phyloP scores from a whole-genome alignment of 2,797 vertebrate genomes.

The Lutjanus argentimaculatus region DNA sequence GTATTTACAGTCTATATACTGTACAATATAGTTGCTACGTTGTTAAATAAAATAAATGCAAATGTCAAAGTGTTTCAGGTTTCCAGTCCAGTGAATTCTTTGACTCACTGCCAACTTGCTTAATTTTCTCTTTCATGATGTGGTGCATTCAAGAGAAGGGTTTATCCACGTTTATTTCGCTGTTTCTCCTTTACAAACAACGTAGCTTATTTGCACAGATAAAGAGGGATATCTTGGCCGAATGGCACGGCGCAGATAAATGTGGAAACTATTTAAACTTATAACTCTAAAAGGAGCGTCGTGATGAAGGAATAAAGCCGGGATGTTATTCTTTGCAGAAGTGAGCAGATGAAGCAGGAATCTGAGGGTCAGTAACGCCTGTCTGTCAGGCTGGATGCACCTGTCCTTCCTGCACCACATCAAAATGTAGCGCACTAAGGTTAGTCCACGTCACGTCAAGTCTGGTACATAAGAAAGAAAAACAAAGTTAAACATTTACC shows the following conservation, averaged over 20 bases:
- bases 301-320: fast-evolving
- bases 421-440: neutral
- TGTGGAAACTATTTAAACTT: no score
- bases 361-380: constrained; percentile 3
- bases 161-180: neutral
- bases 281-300: neutral
- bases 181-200: neutral
- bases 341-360: neutral
- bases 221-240: neutral
- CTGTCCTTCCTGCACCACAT: constrained; percentile 7
- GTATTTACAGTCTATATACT: neutral
- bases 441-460: constrained; percentile 65
- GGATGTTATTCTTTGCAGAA: neutral
- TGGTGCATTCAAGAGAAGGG: neutral
- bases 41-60: no score
- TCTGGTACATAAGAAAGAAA: neutral
- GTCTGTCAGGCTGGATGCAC: constrained; percentile 43
- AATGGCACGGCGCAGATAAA: no score
- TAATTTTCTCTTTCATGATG: neutral
- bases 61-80: no score
- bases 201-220: neutral
- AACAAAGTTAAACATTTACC: constrained; percentile 32
- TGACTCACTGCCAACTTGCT: no score
- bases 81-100: no score
- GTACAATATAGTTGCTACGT: no score